A percentile compares a stretch with the other conserved stretches of the same genome.
Evolutionary conservation across 2,888 invertebrate genomes (phyloP).

Genomic region (Zaprionus obscuricornis): DNA sequence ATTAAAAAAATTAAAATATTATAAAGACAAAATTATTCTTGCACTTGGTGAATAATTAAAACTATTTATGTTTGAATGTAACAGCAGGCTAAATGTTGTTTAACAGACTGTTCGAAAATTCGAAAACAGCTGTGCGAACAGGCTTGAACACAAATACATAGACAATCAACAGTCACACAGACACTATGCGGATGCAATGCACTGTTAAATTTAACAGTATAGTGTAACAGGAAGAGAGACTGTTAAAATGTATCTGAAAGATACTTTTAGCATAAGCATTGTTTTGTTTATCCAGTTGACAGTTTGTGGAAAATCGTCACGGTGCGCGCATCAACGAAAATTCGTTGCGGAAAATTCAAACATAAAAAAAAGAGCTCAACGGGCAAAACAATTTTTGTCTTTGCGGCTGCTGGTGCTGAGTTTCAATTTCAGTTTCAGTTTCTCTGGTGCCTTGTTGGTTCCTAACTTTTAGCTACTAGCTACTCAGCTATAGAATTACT

Average conservation of each 20-base stretch:
- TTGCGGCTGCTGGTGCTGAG: too few relatives aligned
- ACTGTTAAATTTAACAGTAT: constrained; percentile 14
- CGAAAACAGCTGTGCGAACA: constrained; percentile 32
- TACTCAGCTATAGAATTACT: constrained; percentile 15
- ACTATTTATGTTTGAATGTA: neutral
- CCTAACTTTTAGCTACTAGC: constrained; percentile 10
- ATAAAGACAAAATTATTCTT: too few relatives aligned
- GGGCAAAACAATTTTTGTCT: constrained; percentile 31
- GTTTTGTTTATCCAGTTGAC: constrained; percentile 81
- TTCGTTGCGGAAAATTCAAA: constrained; percentile 61
- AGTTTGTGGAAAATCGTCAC: constrained; percentile 82
- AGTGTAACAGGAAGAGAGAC: constrained; percentile 22
- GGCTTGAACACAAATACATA: neutral
- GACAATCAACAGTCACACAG: constrained; percentile 8
- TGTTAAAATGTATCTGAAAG: constrained; percentile 46
- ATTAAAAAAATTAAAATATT: too few relatives aligned
- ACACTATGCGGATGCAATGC: constrained; percentile 1
- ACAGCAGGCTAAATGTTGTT: neutral
- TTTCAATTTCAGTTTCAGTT: too few relatives aligned
- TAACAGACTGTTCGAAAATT: constrained; percentile 14
- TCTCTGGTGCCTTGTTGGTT: too few relatives aligned
- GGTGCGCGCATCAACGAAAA: constrained; percentile 75
- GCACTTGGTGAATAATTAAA: too few relatives aligned
- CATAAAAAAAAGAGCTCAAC: constrained; percentile 25
- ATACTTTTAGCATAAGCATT: constrained; percentile 51